Evolutionary conservation across 64 coral and sea anemone species (phyloP).

Genomic region (Catalaphyllia jardinei): DNA sequence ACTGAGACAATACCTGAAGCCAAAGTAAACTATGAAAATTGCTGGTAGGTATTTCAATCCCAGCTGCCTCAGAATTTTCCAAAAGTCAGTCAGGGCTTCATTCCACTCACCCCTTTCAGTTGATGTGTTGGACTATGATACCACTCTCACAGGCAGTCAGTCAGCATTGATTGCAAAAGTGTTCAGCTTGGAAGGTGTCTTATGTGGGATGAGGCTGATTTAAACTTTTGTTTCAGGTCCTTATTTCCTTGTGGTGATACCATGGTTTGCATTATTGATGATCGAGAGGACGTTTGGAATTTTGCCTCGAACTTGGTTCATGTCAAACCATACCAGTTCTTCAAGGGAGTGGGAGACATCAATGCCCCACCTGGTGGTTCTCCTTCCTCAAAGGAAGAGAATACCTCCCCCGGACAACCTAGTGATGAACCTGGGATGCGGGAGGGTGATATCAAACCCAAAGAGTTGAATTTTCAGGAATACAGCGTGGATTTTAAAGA

Average conservation of each 20-base stretch:
- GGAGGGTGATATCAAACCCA: slow-evolving; percentile 20
- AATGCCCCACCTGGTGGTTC: slow-evolving; percentile 77
- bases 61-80: no score
- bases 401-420: background rate
- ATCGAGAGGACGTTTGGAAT: slow-evolving; percentile 97
- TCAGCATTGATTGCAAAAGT: no score
- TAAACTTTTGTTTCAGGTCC: slow-evolving; percentile 31
- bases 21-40: no score
- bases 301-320: slow-evolving; percentile 85
- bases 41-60: slow-evolving; percentile 50
- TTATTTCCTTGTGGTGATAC: slow-evolving; percentile 95
- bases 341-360: slow-evolving; percentile 95
- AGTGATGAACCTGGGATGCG: background rate
- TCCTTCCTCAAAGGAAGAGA: slow-evolving; percentile 6
- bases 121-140: no score
- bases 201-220: background rate
- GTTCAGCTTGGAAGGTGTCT: no score
- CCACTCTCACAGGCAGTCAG: no score
- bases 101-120: no score
- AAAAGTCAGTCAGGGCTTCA: no score
- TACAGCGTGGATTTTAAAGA: background rate
- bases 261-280: slow-evolving; percentile 99
- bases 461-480: slow-evolving; percentile 5
- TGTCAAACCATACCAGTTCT: slow-evolving; percentile 97
- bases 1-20: no score